These are phyloP conservation scores for Halichoeres trimaculatus DNA, from an alignment of 2,113 vertebrate species.

Conservation along the genomic window DNA sequence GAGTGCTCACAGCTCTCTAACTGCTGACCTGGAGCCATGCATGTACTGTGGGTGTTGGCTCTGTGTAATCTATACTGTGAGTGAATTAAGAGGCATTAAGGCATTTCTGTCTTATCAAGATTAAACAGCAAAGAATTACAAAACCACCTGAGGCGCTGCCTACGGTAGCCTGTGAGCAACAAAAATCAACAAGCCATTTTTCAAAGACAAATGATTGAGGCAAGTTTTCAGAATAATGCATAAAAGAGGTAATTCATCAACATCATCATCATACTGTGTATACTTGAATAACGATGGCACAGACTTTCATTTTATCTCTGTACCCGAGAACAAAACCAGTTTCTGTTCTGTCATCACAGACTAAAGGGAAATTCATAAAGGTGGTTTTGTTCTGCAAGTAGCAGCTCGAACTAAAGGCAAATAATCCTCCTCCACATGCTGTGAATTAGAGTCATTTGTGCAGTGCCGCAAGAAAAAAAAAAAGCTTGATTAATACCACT, in stretches of 20 bases:
- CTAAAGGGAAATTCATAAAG: not conserved
- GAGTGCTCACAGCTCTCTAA: conserved; percentile 6
- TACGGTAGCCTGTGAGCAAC: not conserved
- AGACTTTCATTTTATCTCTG: not conserved
- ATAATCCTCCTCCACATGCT: conserved; percentile 21
- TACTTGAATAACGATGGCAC: not conserved
- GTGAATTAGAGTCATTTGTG: not conserved
- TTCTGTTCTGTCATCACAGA: not conserved
- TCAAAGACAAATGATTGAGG: not conserved
- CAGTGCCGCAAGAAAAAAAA: not conserved
- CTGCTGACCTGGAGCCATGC: conserved; percentile 17
- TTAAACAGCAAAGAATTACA: not conserved
- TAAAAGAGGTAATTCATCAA: not conserved
- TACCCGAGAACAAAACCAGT: not conserved
- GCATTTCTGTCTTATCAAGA: conserved; percentile 19
- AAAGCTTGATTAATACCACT: conserved; percentile 15
- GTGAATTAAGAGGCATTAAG: conserved; percentile 21
- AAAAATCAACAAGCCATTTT: not conserved
- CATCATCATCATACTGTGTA: too few relatives aligned
- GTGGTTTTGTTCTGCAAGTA: not conserved
- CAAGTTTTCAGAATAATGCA: not conserved
- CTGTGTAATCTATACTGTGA: conserved; percentile 10
- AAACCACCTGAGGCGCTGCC: not conserved
- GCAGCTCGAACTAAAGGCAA: not conserved
- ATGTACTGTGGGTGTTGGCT: conserved; percentile 10